Evolutionary conservation across 2,797 vertebrate genomes (phyloP).

Genomic region (Spizella passerina): DNA sequence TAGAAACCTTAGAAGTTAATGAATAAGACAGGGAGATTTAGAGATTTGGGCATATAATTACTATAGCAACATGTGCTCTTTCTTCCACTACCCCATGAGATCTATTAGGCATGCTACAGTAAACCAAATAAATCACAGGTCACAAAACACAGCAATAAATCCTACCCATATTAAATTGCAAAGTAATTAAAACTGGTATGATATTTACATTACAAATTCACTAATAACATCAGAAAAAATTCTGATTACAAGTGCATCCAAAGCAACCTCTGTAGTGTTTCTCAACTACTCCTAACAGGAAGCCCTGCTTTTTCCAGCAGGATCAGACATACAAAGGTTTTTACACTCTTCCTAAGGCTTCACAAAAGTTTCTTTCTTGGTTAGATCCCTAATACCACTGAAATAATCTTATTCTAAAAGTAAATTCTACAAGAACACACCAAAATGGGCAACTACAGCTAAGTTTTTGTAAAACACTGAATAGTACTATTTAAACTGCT

Average conservation of each 20-base stretch:
- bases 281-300: background rate
- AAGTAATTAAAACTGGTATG: conserved; percentile 47
- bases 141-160: conserved; percentile 46
- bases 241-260: background rate
- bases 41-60: conserved; percentile 48
- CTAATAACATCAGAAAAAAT: conserved; percentile 4
- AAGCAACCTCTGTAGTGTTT: background rate
- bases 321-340: background rate
- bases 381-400: background rate
- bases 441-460: background rate
- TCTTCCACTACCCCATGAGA: conserved; percentile 4
- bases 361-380: background rate
- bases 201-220: conserved; percentile 41
- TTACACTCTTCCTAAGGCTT: background rate
- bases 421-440: background rate
- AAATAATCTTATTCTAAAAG: background rate
- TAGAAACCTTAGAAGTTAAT: conserved; percentile 34
- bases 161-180: background rate
- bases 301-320: background rate
- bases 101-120: conserved; percentile 40
- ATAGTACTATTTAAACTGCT: background rate
- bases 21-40: conserved; percentile 19
- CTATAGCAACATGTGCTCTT: conserved; percentile 1
- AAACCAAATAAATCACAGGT: conserved; percentile 49
- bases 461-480: background rate